These are phyloP conservation scores for Peromyscus polionotus DNA, from an alignment of 2,113 vertebrate genomes.

Conservation along the genomic window DNA sequence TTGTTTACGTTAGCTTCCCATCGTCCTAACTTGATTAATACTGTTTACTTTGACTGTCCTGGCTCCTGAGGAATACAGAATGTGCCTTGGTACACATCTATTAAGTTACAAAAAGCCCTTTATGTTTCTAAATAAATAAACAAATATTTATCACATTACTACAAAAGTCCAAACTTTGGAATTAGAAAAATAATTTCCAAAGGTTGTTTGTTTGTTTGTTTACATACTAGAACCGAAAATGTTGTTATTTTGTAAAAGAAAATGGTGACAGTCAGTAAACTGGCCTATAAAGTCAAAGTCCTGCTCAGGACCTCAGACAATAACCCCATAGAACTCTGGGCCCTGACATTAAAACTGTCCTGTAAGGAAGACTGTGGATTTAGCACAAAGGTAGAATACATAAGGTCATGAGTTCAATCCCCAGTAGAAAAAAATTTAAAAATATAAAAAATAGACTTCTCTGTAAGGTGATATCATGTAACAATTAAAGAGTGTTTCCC, in stretches of 20 bases:
- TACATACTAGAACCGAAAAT: background rate
- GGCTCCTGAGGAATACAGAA: background rate
- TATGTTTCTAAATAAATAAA: background rate
- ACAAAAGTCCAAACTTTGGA: slow-evolving; percentile 36
- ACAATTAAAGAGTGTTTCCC: background rate
- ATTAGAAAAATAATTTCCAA: background rate
- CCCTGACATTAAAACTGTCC: slow-evolving; percentile 5
- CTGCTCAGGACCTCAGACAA: background rate
- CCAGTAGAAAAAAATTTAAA: background rate
- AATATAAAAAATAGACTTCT: background rate
- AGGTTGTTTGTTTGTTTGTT: background rate
- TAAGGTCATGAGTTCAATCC: background rate
- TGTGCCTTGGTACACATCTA: background rate
- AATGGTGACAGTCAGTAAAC: background rate
- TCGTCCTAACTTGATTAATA: slow-evolving; percentile 23
- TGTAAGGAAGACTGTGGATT: background rate
- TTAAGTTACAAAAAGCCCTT: background rate
- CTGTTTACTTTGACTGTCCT: background rate
- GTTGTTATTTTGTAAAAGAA: slow-evolving; percentile 21
- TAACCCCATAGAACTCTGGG: background rate
- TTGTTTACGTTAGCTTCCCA: slow-evolving; percentile 3
- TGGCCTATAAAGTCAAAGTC: background rate
- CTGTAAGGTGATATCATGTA: background rate
- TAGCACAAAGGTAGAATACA: background rate
- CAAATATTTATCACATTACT: background rate